Conservation (phyloP, 2,797 vertebrate genomes). For the Ctenopoma kingsleyae region DNA sequence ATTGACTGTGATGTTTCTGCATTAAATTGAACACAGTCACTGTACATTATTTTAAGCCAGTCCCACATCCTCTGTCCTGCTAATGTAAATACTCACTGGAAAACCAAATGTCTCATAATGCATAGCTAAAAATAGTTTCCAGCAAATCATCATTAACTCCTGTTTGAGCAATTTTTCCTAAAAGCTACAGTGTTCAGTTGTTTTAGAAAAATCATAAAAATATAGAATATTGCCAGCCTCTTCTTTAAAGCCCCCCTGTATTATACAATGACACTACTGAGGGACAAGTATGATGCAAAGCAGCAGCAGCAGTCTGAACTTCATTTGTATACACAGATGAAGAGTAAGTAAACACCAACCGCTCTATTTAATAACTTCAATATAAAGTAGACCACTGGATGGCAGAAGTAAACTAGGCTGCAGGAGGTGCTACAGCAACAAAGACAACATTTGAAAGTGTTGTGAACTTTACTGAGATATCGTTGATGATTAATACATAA, state of each 20-base stretch:
- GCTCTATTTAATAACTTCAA: slow-evolving; percentile 16
- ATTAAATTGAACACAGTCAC: too few species aligned
- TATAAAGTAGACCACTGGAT: too few species aligned
- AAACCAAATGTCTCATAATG: not conserved
- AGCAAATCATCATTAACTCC: not conserved
- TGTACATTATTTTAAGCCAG: slow-evolving; percentile 8
- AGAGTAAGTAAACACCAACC: not conserved
- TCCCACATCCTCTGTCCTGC: slow-evolving; percentile 8
- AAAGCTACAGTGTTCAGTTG: too few species aligned
- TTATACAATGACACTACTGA: not conserved
- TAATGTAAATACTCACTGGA: slow-evolving; percentile 20
- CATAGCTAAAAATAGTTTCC: too few species aligned
- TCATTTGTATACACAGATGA: not conserved
- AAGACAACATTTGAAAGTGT: not conserved
- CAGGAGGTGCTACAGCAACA: slow-evolving; percentile 1
- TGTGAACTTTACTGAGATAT: not conserved
- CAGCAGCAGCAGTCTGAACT: slow-evolving; percentile 17
- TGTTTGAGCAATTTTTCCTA: not conserved
- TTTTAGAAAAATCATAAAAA: too few species aligned
- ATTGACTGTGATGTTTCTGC: too few species aligned
- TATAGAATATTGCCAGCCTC: too few species aligned
- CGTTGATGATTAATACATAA: not conserved
- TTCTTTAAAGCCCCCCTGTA: too few species aligned
- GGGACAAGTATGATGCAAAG: not conserved
- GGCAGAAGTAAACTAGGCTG: not conserved